Conservation (phyloP, 2,888 invertebrate species). For the Hypomecis punctinalis region DNA sequence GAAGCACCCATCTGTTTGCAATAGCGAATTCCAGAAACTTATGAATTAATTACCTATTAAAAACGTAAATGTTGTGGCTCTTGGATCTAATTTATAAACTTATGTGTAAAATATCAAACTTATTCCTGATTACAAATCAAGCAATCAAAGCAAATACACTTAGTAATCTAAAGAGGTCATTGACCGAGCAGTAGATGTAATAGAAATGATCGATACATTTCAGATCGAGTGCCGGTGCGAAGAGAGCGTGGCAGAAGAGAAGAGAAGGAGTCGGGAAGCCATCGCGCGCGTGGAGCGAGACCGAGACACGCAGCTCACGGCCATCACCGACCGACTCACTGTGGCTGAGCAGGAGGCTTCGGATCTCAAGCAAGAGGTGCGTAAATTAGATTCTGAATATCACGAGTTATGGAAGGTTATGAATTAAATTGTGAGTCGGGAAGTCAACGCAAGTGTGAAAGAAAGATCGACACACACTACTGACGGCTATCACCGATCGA, state of each 20-base stretch:
- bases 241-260: slow-evolving; percentile 92
- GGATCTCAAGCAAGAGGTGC: slow-evolving; percentile 82
- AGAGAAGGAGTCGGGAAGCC: slow-evolving; percentile 93
- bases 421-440: slow-evolving; percentile 86
- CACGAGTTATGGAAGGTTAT: slow-evolving; percentile 90
- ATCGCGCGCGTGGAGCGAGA: slow-evolving; percentile 94
- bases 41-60: too few relatives aligned
- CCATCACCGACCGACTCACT: slow-evolving; percentile 72
- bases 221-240: slow-evolving; percentile 91
- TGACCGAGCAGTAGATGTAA: too few relatives aligned
- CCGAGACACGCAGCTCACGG: slow-evolving; percentile 80
- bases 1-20: too few relatives aligned
- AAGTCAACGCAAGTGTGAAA: slow-evolving; percentile 93
- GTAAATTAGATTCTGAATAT: slow-evolving; percentile 82
- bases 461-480: slow-evolving; percentile 88
- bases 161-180: too few relatives aligned
- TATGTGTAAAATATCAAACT: too few relatives aligned
- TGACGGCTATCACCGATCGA: slow-evolving; percentile 72
- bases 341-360: slow-evolving; percentile 82
- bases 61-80: too few relatives aligned
- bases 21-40: too few relatives aligned
- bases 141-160: too few relatives aligned
- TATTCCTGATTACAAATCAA: too few relatives aligned
- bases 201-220: slow-evolving; percentile 3
- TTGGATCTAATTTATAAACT: too few relatives aligned